A percentile compares a stretch with the other conserved stretches of the same genome.
phyloP scores from a whole-genome alignment of 1,140 invertebrate genomes.

The Aphelenchoides besseyi region DNA sequence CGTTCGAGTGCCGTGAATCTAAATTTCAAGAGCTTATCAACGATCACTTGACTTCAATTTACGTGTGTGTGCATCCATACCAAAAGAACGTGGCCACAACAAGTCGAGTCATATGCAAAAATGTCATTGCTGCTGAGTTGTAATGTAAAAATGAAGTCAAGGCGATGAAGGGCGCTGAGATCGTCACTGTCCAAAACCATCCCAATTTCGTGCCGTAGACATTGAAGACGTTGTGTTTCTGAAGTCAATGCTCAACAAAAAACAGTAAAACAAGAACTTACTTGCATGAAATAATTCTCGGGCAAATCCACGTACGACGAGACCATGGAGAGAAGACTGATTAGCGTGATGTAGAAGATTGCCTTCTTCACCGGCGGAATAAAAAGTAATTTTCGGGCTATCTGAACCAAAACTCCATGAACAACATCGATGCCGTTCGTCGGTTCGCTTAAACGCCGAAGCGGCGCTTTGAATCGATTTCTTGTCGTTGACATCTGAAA shows the following conservation, averaged over 20 bases:
- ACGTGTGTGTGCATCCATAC: conserved; percentile 77
- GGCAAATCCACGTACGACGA: conserved; percentile 29
- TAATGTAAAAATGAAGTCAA: conserved; percentile 40
- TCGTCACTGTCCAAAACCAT: conserved; percentile 57
- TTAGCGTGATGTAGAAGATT: conserved; percentile 33
- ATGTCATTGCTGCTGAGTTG: conserved; percentile 64
- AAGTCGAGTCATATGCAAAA: conserved; percentile 72
- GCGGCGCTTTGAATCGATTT: conserved; percentile 13
- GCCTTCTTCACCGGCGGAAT: conserved; percentile 39
- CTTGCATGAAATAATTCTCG: conserved; percentile 46
- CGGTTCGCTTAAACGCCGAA: conserved; percentile 15
- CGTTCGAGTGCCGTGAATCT: conserved; percentile 77
- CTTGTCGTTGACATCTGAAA: background rate
- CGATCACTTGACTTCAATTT: too few relatives aligned
- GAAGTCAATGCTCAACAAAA: conserved; percentile 25
- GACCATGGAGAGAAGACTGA: conserved; percentile 38
- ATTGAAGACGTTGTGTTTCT: conserved; percentile 60
- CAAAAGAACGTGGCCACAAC: conserved; percentile 80
- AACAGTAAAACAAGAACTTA: conserved; percentile 23
- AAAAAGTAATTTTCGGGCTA: conserved; percentile 46
- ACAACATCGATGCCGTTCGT: conserved; percentile 42
- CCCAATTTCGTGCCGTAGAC: conserved; percentile 57
- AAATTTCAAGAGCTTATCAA: too few relatives aligned
- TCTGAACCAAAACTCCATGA: conserved; percentile 32
- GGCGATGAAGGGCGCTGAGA: conserved; percentile 52